Percentiles rank a stretch among this genome's conserved stretches.
Evolutionary conservation across 2,797 vertebrate genomes (phyloP).

Genomic region (Thunnus albacares): DNA sequence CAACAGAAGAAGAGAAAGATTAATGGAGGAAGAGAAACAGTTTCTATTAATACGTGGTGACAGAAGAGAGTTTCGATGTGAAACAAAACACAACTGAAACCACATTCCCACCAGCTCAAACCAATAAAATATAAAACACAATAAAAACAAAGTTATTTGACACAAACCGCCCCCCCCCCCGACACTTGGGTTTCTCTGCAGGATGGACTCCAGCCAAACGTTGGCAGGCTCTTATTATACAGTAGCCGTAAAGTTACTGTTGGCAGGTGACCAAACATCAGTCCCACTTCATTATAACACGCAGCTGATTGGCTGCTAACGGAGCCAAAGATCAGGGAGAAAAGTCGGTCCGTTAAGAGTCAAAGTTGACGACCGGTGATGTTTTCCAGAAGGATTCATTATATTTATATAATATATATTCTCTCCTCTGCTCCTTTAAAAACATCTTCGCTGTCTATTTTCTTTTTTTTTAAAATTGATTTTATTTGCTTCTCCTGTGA

Average conservation of each 20-base stretch:
- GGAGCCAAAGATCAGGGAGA: background rate
- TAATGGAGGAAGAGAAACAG: background rate
- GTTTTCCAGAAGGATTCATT: background rate
- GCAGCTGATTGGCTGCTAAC: slow-evolving; percentile 22
- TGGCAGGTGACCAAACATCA: slow-evolving; percentile 37
- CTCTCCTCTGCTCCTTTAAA: too few relatives aligned
- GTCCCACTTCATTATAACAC: background rate
- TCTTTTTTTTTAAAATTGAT: too few relatives aligned
- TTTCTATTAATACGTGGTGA: slow-evolving; percentile 20
- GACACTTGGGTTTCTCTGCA: slow-evolving; percentile 21
- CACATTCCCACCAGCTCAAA: slow-evolving; percentile 58
- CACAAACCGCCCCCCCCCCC: background rate
- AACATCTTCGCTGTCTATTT: too few relatives aligned
- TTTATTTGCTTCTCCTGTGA: background rate
- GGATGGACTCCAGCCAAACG: slow-evolving; percentile 29
- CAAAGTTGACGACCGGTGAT: background rate
- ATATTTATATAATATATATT: background rate
- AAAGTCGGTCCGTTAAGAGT: background rate
- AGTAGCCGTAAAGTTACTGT: slow-evolving; percentile 27
- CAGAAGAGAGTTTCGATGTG: slow-evolving; percentile 7
- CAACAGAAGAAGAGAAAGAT: background rate
- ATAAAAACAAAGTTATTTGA: slow-evolving; percentile 40
- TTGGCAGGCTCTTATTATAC: slow-evolving; percentile 6
- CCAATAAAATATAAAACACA: slow-evolving; percentile 48
- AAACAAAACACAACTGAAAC: slow-evolving; percentile 39